Conservation (phyloP, 92 coral and sea anemone species). For the Porites rus region DNA sequence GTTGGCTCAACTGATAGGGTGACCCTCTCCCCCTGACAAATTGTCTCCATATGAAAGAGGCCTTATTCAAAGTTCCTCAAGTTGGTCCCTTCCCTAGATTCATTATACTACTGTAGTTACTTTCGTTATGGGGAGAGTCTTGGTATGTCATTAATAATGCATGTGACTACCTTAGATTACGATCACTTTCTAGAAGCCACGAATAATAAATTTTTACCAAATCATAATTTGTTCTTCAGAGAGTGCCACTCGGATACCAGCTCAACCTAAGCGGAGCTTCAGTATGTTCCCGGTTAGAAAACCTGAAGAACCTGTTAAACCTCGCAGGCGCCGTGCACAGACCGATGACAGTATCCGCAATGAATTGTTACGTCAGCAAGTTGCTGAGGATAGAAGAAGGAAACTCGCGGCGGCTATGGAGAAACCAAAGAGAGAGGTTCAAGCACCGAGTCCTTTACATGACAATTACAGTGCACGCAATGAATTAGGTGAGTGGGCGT, state of each 20-base stretch:
- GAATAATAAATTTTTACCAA: not conserved
- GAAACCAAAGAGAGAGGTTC: slow-evolving; percentile 26
- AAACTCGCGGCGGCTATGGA: slow-evolving; percentile 59
- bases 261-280: slow-evolving; percentile 32
- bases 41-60: no score
- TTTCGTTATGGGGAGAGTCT: no score
- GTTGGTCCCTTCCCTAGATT: no score
- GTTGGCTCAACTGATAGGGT: no score
- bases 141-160: no score
- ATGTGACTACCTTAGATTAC: no score
- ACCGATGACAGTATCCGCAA: slow-evolving; percentile 85
- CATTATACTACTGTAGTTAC: no score
- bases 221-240: slow-evolving; percentile 26
- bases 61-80: no score
- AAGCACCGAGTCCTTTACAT: slow-evolving; percentile 17
- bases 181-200: no score
- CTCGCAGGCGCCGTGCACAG: slow-evolving; percentile 79
- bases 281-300: slow-evolving; percentile 67
- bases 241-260: slow-evolving; percentile 25
- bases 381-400: slow-evolving; percentile 89
- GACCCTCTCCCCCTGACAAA: no score
- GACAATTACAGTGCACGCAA: not conserved
- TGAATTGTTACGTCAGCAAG: slow-evolving; percentile 84
- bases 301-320: slow-evolving; percentile 48
- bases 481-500: slow-evolving; percentile 14